Evolutionary conservation across 2,113 vertebrate species (phyloP).

Genomic region (Campylomormyrus numenius): DNA sequence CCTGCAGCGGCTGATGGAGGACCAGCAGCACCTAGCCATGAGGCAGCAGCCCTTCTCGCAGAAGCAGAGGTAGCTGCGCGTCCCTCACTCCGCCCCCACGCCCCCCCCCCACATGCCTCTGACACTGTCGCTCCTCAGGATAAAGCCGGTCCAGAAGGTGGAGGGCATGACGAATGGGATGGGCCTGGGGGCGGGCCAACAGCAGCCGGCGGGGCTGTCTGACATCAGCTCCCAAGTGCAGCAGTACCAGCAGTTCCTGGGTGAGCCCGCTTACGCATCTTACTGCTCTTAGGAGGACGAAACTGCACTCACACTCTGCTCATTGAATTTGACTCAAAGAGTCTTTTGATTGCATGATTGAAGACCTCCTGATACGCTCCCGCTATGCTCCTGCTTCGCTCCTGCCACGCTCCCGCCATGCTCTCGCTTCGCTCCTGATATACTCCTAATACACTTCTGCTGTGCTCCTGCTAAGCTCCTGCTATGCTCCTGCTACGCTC

Average conservation of each 20-base stretch:
- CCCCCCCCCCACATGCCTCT: neutral
- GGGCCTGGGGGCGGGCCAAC: constrained; percentile 67
- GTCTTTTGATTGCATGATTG: neutral
- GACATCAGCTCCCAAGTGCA: constrained; percentile 90
- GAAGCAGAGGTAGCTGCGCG: constrained; percentile 73
- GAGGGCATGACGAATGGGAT: constrained; percentile 88
- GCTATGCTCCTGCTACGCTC: neutral
- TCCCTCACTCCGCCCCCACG: too few species aligned
- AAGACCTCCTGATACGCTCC: neutral
- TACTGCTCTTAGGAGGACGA: neutral
- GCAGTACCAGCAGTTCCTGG: constrained; percentile 89
- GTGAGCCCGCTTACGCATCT: constrained; percentile 48
- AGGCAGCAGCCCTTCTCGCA: constrained; percentile 88
- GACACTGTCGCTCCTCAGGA: constrained; percentile 48
- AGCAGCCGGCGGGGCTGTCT: constrained; percentile 62
- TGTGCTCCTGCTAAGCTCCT: too few species aligned
- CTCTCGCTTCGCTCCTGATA: neutral
- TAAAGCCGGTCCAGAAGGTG: constrained; percentile 87
- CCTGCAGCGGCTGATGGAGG: constrained; percentile 82
- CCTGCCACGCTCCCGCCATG: too few species aligned
- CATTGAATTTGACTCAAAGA: neutral
- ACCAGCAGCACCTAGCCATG: constrained; percentile 90
- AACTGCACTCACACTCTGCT: neutral
- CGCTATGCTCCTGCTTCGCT: too few species aligned
- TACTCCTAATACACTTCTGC: too few species aligned